A percentile compares a stretch with the other conserved stretches of the same genome.
Evolutionary conservation across 2,888 invertebrate genomes (phyloP).

Genomic region (Andrena praecox): DNA sequence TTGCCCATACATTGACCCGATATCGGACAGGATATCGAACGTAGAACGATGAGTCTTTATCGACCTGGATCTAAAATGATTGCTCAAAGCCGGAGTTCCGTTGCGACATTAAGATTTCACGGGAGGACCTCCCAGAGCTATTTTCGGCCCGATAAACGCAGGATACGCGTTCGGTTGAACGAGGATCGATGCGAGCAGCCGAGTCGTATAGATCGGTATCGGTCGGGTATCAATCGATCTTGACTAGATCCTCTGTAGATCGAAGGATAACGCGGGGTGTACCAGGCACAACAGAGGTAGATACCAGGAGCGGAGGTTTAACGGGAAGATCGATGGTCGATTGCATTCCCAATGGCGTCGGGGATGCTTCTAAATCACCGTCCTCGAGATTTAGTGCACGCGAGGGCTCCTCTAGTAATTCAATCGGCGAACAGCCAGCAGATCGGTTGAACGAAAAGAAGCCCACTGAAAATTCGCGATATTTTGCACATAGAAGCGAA

Average conservation of each 20-base stretch:
- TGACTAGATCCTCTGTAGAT: slow-evolving; percentile 67
- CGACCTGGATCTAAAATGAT: slow-evolving; percentile 34
- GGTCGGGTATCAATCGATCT: slow-evolving; percentile 70
- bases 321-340: slow-evolving; percentile 76
- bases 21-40: slow-evolving; percentile 14
- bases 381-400: slow-evolving; percentile 63
- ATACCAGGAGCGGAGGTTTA: slow-evolving; percentile 64
- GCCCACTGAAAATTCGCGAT: neutral
- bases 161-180: slow-evolving; percentile 24
- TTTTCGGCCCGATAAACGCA: slow-evolving; percentile 49
- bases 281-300: slow-evolving; percentile 61
- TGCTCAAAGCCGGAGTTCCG: slow-evolving; percentile 23
- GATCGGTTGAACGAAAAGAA: slow-evolving; percentile 27
- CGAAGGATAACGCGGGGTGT: slow-evolving; percentile 60
- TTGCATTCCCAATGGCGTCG: slow-evolving; percentile 74
- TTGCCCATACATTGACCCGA: neutral
- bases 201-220: slow-evolving; percentile 66
- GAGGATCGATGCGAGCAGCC: slow-evolving; percentile 40
- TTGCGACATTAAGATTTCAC: slow-evolving; percentile 55
- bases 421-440: slow-evolving; percentile 57
- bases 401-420: slow-evolving; percentile 28
- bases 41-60: slow-evolving; percentile 40
- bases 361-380: slow-evolving; percentile 76
- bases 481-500: neutral
- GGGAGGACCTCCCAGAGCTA: slow-evolving; percentile 57